Evolutionary conservation across 2,888 invertebrate species (phyloP).

Genomic region (Frankliniella intonsa): DNA sequence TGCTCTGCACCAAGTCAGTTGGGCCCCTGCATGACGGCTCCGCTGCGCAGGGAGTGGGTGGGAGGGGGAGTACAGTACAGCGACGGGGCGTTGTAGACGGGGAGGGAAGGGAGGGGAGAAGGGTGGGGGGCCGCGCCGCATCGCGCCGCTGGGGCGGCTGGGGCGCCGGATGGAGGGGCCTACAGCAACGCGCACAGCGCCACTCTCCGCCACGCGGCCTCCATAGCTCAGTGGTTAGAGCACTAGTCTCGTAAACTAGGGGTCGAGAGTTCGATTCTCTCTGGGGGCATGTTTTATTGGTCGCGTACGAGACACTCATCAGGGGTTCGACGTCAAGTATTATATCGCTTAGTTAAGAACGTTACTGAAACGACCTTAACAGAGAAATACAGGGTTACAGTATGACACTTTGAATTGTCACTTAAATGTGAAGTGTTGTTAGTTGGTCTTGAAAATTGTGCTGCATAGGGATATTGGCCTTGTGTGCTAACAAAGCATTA

Average conservation of each 20-base stretch:
- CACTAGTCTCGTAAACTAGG: constrained; percentile 26
- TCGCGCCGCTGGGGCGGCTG: not conserved
- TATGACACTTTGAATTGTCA: too few relatives aligned
- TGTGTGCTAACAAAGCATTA: too few relatives aligned
- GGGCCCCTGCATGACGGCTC: not conserved
- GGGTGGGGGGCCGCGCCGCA: not conserved
- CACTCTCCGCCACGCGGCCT: constrained; percentile 7
- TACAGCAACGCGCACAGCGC: not conserved
- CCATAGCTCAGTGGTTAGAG: constrained; percentile 26
- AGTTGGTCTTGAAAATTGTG: too few relatives aligned
- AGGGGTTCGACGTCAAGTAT: too few relatives aligned
- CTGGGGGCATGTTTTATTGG: constrained; percentile 11
- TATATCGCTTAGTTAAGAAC: too few relatives aligned
- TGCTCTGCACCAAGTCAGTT: not conserved
- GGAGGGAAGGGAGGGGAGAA: not conserved
- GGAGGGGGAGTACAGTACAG: not conserved
- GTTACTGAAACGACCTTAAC: too few relatives aligned
- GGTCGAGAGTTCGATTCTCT: constrained; percentile 26
- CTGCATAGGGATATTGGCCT: too few relatives aligned
- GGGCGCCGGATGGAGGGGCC: not conserved
- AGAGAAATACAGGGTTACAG: too few relatives aligned
- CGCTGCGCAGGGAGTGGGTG: not conserved
- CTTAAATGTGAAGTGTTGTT: too few relatives aligned
- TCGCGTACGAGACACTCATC: too few relatives aligned
- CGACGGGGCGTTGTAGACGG: not conserved